phyloP scores from a whole-genome alignment of 1,140 invertebrate species.

The Bactericera cockerelli region DNA sequence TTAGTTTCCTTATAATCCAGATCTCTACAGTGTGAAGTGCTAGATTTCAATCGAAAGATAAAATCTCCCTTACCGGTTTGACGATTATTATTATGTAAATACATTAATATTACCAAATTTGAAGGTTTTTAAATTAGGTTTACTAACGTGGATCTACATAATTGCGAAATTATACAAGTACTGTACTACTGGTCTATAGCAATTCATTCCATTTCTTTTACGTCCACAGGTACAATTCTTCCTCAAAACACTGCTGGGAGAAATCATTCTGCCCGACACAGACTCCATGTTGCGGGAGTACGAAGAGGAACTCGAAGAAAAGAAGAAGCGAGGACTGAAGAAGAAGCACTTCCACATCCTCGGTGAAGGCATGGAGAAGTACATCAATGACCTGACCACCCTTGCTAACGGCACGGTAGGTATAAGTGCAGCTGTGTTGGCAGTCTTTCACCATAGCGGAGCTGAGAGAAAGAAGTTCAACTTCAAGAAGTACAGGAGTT shows the following conservation, averaged over 20 bases:
- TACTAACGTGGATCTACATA: no score
- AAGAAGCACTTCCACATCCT: constrained; percentile 13
- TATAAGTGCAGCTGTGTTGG: not conserved
- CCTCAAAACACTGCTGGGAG: not conserved
- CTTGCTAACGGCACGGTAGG: not conserved
- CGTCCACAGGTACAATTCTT: constrained; percentile 4
- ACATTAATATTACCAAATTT: no score
- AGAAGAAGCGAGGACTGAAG: not conserved
- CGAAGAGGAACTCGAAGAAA: not conserved
- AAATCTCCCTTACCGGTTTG: no score
- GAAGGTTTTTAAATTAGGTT: no score
- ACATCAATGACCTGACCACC: not conserved
- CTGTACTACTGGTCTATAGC: no score
- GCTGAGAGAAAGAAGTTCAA: not conserved
- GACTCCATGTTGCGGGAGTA: constrained; percentile 1
- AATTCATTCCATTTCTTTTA: no score
- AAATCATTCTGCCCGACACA: not conserved
- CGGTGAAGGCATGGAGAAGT: constrained; percentile 8
- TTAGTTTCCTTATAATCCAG: no score
- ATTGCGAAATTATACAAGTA: no score
- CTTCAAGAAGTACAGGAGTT: not conserved
- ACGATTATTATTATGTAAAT: no score
- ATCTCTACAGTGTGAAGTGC: no score
- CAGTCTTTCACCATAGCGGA: not conserved
- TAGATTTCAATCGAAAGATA: no score